A percentile compares a stretch with the other conserved stretches of the same genome.
Evolutionary conservation across 1,140 invertebrate species (phyloP).

Genomic region (Heliconius congener): DNA sequence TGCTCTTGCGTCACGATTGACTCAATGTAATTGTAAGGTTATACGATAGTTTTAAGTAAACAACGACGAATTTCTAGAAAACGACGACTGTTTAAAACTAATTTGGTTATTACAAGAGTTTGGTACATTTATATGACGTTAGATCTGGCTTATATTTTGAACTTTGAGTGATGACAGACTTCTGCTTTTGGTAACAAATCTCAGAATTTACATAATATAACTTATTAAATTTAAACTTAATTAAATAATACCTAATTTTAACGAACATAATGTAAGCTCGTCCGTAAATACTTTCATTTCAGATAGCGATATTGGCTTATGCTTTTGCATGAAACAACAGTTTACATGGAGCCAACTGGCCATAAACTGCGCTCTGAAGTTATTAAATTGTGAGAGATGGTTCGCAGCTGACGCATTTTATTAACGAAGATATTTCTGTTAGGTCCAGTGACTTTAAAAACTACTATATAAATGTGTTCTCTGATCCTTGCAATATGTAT

Average conservation of each 20-base stretch:
- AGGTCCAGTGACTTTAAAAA: background rate
- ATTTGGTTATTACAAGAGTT: no score
- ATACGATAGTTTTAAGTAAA: no score
- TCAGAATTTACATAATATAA: no score
- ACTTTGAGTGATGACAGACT: no score
- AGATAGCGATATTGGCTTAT: slow-evolving; percentile 26
- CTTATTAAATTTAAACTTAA: no score
- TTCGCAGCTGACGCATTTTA: slow-evolving; percentile 18
- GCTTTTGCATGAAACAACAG: slow-evolving; percentile 20
- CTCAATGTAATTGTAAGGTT: no score
- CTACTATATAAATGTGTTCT: background rate
- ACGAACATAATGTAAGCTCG: background rate
- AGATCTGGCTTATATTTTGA: no score
- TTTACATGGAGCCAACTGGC: slow-evolving; percentile 3
- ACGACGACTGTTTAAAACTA: no score
- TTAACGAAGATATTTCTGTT: slow-evolving; percentile 14
- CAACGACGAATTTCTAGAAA: no score
- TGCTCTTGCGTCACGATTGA: no score
- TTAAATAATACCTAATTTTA: background rate
- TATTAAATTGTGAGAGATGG: slow-evolving; percentile 13
- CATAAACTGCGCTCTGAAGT: slow-evolving; percentile 8
- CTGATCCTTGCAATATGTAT: background rate
- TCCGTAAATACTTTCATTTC: background rate
- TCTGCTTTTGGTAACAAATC: no score
- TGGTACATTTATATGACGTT: no score